Percentiles rank a stretch among this genome's conserved stretches.
phyloP scores from a whole-genome alignment of 2,113 vertebrate species.

The Sapajus apella region DNA sequence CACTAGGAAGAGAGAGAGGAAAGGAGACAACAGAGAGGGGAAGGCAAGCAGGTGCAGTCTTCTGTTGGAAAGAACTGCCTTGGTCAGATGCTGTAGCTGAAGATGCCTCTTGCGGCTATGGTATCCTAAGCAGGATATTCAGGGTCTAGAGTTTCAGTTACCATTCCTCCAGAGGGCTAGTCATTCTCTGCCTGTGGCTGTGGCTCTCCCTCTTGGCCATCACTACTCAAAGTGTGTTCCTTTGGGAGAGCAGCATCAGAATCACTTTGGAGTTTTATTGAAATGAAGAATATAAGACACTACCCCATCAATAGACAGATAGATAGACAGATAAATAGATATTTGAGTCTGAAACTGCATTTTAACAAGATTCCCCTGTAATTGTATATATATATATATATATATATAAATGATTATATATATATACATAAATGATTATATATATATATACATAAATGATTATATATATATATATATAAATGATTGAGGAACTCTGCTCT shows the following conservation, averaged over 20 bases:
- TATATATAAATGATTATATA: not conserved
- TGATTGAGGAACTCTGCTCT: not conserved
- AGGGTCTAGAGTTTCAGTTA: not conserved
- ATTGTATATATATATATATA: not conserved
- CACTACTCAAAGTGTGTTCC: not conserved
- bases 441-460: not conserved
- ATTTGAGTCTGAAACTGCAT: not conserved
- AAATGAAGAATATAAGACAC: not conserved
- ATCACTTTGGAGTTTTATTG: not conserved
- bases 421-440: not conserved
- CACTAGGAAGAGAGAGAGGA: not conserved
- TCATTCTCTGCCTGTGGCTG: rapidly evolving
- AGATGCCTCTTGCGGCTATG: not conserved
- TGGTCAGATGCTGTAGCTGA: not conserved
- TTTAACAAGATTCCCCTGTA: not conserved
- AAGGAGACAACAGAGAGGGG: too few relatives aligned
- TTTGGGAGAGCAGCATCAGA: not conserved
- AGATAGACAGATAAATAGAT: too few relatives aligned
- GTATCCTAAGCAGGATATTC: not conserved
- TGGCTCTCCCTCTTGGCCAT: not conserved
- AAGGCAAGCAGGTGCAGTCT: not conserved
- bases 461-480: not conserved
- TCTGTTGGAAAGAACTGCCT: not conserved
- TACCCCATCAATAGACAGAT: not conserved
- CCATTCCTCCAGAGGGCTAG: rapidly evolving